Conservation (phyloP, 2,797 vertebrate species). For the Synaphobranchus kaupii region DNA sequence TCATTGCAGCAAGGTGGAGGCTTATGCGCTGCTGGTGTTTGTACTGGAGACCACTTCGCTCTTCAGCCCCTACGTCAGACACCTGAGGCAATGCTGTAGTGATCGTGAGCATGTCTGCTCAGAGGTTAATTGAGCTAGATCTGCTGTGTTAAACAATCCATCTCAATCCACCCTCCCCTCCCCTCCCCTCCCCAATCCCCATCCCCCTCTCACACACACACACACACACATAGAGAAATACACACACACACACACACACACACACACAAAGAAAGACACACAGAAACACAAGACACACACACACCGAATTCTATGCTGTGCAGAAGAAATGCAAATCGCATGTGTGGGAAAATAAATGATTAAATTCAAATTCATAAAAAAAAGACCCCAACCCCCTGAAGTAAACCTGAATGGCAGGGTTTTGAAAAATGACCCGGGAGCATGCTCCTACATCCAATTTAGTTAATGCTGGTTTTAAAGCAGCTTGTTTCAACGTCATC, state of each 20-base stretch:
- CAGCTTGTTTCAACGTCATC: constrained; percentile 61
- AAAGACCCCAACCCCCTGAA: background rate
- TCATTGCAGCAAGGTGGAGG: background rate
- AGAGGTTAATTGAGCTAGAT: background rate
- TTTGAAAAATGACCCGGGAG: constrained; percentile 12
- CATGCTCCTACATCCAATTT: constrained; percentile 11
- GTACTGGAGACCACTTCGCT: background rate
- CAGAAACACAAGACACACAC: background rate
- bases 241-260: background rate
- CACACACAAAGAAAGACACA: background rate
- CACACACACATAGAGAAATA: background rate
- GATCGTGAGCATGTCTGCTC: too few relatives aligned
- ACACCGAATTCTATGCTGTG: background rate
- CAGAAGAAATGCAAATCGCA: background rate
- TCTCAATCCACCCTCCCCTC: background rate
- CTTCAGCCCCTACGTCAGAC: background rate
- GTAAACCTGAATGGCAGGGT: background rate
- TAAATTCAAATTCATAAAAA: constrained; percentile 12
- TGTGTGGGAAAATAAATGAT: constrained; percentile 10
- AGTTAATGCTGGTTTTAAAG: constrained; percentile 15
- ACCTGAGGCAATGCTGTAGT: too few relatives aligned
- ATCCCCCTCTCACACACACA: background rate
- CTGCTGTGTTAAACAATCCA: background rate
- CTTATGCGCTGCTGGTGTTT: background rate
- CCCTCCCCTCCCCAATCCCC: background rate